phyloP scores from a whole-genome alignment of 2,888 invertebrate species.

The Drosophila rellima region DNA sequence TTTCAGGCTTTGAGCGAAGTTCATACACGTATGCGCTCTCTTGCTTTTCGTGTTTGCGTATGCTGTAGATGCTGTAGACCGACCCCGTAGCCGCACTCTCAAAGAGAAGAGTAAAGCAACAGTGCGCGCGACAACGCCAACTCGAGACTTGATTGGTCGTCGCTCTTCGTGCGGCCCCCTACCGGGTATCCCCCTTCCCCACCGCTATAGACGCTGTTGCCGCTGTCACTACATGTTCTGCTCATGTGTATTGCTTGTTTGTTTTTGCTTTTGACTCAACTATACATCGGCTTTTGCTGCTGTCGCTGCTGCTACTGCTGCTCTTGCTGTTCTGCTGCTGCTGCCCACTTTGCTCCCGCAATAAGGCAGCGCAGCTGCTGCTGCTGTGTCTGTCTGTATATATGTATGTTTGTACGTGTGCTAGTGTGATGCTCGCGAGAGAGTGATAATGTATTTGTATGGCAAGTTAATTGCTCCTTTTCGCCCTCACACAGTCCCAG shows the following conservation, averaged over 20 bases:
- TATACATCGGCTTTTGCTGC: slow-evolving; percentile 23
- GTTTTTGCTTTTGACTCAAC: slow-evolving; percentile 31
- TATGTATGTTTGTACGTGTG: slow-evolving; percentile 27
- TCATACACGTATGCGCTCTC: slow-evolving; percentile 40
- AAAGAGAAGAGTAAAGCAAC: slow-evolving; percentile 68
- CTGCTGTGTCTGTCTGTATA: not conserved
- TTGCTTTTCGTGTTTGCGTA: slow-evolving; percentile 30
- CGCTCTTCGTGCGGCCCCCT: slow-evolving; percentile 52
- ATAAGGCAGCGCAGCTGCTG: slow-evolving; percentile 18
- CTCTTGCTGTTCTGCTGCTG: not conserved
- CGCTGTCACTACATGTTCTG: slow-evolving; percentile 35
- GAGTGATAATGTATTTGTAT: slow-evolving; percentile 51
- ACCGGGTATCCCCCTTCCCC: slow-evolving; percentile 19
- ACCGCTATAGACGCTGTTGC: slow-evolving; percentile 26
- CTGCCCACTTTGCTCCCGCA: slow-evolving; percentile 18
- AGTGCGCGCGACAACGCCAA: slow-evolving; percentile 53
- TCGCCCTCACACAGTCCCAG: slow-evolving; percentile 34
- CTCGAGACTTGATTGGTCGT: slow-evolving; percentile 75
- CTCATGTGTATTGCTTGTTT: slow-evolving; percentile 53
- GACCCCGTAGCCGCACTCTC: slow-evolving; percentile 9
- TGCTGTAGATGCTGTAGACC: slow-evolving; percentile 44
- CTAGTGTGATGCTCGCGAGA: slow-evolving; percentile 28
- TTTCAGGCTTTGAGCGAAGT: not conserved
- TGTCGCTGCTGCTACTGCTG: slow-evolving; percentile 10
- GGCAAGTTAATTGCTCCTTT: slow-evolving; percentile 67